Evolutionary conservation across 1,140 invertebrate genomes (phyloP), one percentile per base, ranked within the genome.

Genomic region (Drosophila prosaltans): DNA sequence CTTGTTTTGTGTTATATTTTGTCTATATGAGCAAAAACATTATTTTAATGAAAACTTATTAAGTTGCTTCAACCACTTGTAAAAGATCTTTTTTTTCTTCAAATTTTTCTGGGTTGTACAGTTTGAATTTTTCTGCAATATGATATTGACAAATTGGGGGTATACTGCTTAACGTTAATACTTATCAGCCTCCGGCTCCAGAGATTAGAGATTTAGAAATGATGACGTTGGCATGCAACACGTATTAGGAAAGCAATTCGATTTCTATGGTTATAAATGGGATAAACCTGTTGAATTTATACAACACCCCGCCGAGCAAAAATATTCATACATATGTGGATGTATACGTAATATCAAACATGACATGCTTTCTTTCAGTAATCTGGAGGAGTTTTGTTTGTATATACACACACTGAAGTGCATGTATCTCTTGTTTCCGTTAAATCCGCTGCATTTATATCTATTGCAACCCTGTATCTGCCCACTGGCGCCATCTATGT

Each of bases 171-270:
- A 39, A 16, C 63, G 76, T 86, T 81, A 85, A 69, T 45, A 28
- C 51, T 65, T 69, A 65, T 58, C 59, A 71, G 55, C 55, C 26
- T 43, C 40, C 55, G 60, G 61, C 40, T 62, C 41, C 63, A 43
- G 32, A 43, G 74, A 45, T 36, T 21, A 21, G 30, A 39, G 28
- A 55, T 61, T 66, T 55, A 30, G 28, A 54, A 58, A 39, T 74
- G 80, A 65, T 88, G 83, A 89, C 84, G 80, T 77, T 88, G 75
- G 41, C 82, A 81, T 41, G 10, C 48, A 10, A 10, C 63, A 48
- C 60, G 24, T 65, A 58, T 66, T 48, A n/a, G 40, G 32, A 69
- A 48, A 24, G 32, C 61, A 78, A 57, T 69, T 58, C 59, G 65
- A 41, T 32, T 64, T 60, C 24, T 65, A 10, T 10, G 11, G 61